phyloP scores from a whole-genome alignment of 2,113 vertebrate species.

The Poeciliopsis prolifica region DNA sequence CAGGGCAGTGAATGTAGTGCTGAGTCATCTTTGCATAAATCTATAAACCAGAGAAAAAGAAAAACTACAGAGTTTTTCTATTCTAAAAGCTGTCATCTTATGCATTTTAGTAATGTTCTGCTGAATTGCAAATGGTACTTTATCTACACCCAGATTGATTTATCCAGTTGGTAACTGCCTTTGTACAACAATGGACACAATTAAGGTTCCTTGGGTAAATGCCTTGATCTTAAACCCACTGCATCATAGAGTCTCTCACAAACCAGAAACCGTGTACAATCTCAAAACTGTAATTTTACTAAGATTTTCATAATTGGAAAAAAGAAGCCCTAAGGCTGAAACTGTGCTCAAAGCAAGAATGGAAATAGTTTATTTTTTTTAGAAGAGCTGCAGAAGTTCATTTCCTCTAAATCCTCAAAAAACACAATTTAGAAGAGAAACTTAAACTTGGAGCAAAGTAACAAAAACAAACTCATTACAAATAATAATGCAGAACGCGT shows the following conservation, averaged over 20 bases:
- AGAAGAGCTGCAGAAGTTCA: neutral
- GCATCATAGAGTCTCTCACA: neutral
- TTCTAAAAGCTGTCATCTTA: no score
- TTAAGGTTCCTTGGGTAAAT: neutral
- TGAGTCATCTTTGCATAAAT: neutral
- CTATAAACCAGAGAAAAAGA: neutral
- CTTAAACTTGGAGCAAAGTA: no score
- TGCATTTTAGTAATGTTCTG: neutral
- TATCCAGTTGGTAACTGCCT: neutral
- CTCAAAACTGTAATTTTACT: neutral
- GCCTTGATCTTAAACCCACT: neutral
- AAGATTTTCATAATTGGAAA: neutral
- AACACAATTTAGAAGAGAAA: neutral
- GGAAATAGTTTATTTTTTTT: neutral
- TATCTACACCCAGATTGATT: neutral
- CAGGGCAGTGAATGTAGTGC: no score
- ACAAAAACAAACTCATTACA: no score
- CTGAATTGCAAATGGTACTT: no score
- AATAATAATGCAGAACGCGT: conserved; percentile 11
- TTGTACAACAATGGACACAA: neutral
- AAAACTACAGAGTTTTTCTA: neutral
- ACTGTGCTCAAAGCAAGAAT: neutral
- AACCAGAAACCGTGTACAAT: neutral
- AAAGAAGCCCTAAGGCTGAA: neutral
- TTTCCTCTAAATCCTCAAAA: neutral